A percentile compares a stretch with the other conserved stretches of the same genome.
phyloP scores from a whole-genome alignment of 1,140 invertebrate species.

The Drosophila oshimai region DNA sequence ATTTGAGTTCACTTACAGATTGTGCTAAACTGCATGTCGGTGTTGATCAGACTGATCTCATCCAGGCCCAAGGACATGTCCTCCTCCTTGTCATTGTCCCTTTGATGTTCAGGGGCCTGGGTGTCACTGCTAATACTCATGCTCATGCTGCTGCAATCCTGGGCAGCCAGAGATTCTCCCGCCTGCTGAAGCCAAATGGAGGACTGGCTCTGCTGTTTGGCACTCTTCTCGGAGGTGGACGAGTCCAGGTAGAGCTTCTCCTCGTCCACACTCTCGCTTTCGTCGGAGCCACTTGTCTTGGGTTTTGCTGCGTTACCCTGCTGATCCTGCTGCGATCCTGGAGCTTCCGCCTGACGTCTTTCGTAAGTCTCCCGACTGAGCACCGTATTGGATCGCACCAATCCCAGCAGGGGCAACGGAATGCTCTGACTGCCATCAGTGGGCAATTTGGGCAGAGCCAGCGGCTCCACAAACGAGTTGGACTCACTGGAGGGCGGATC shows the following conservation, averaged over 20 bases:
- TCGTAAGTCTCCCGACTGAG: conserved; percentile 72
- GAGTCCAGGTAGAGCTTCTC: conserved; percentile 80
- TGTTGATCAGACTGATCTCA: conserved; percentile 64
- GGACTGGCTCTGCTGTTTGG: conserved; percentile 83
- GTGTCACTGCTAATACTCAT: conserved; percentile 84
- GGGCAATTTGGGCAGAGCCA: conserved; percentile 84
- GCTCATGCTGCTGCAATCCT: conserved; percentile 85
- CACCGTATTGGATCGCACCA: conserved; percentile 78
- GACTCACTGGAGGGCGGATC: conserved; percentile 85
- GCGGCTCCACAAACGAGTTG: conserved; percentile 85
- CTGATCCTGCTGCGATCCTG: neutral
- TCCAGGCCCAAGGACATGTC: conserved; percentile 66
- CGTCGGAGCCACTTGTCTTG: conserved; percentile 51
- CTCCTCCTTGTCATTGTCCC: conserved; percentile 36
- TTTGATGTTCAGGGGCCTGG: conserved; percentile 20
- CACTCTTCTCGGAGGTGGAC: conserved; percentile 78
- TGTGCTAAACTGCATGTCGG: conserved; percentile 74
- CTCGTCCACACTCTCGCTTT: conserved; percentile 77
- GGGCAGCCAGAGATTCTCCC: conserved; percentile 86
- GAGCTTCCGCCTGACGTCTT: conserved; percentile 33
- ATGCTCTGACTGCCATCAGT: conserved; percentile 85
- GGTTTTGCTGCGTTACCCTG: conserved; percentile 3
- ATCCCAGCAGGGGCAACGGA: conserved; percentile 62
- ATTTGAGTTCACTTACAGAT: conserved; percentile 58
- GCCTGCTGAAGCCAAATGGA: conserved; percentile 84